These are phyloP conservation scores for Malthinus flaveolus DNA, from an alignment of 2,888 invertebrate genomes.

Conservation along the genomic window DNA sequence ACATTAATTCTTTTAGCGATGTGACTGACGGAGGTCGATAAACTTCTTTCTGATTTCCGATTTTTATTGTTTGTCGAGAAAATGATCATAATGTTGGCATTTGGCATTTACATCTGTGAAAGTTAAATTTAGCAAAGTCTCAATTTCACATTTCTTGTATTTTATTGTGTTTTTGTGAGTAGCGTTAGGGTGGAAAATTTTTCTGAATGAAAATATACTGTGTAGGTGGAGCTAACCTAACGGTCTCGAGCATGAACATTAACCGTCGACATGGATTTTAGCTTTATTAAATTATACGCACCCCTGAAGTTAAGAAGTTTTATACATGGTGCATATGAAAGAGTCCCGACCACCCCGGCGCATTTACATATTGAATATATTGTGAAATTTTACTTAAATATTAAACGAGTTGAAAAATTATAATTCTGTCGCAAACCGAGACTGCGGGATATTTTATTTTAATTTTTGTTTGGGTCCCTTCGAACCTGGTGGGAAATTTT, in stretches of 20 bases:
- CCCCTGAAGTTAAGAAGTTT: slow-evolving; percentile 19
- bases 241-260: slow-evolving; percentile 15
- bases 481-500: no score
- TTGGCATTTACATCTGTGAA: no score
- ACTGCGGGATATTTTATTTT: no score
- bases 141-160: slow-evolving; percentile 1
- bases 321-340: slow-evolving; percentile 7
- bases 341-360: background rate
- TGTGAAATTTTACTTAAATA: no score
- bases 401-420: no score
- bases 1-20: background rate
- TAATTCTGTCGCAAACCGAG: no score
- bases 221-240: slow-evolving; percentile 6
- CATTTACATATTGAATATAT: slow-evolving; percentile 3
- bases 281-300: slow-evolving; percentile 25
- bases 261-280: slow-evolving; percentile 23
- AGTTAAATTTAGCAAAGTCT: background rate
- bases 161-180: slow-evolving; percentile 9
- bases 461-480: no score
- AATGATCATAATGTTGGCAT: no score
- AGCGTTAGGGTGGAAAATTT: slow-evolving; percentile 14
- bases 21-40: background rate
- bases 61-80: background rate
- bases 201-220: slow-evolving; percentile 11
- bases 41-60: background rate